Evolutionary conservation across 37 sponge, comb jelly and placozoan species (phyloP).

Genomic region (Oopsacas minuta): DNA sequence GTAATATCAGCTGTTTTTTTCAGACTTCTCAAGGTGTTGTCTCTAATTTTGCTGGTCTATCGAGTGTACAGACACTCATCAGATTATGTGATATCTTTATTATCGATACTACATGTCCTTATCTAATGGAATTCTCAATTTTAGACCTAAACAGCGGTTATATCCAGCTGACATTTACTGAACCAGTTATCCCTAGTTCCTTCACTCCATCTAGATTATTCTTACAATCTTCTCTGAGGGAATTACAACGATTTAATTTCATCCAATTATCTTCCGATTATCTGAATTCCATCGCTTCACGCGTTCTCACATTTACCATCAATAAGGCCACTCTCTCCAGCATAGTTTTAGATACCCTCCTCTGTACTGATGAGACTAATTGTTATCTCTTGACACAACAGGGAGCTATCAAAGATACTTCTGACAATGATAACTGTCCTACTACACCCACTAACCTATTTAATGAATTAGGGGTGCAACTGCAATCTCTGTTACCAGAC

Average conservation of each 20-base stretch:
- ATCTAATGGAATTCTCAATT: slow-evolving; percentile 25
- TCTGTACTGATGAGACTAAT: not conserved
- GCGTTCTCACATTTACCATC: not conserved
- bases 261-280: not conserved
- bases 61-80: not conserved
- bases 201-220: slow-evolving; percentile 24
- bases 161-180: slow-evolving; percentile 38
- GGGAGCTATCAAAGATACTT: not conserved
- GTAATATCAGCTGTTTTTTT: not conserved
- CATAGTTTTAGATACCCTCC: not conserved
- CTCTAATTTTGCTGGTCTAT: not conserved
- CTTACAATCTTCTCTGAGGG: slow-evolving; percentile 19
- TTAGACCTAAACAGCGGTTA: slow-evolving; percentile 58
- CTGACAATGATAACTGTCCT: not conserved
- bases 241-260: not conserved
- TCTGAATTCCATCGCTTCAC: not conserved
- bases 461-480: not conserved
- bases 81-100: not conserved
- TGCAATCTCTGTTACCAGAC: slow-evolving; percentile 29
- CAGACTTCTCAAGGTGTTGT: not conserved
- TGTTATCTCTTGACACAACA: not conserved
- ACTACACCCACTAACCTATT: not conserved
- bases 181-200: slow-evolving; percentile 35
- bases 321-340: not conserved
- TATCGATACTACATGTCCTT: slow-evolving; percentile 52